Percentiles rank a stretch among this genome's conserved stretches.
phyloP scores from a whole-genome alignment of 2,888 invertebrate genomes.

The Cancer borealis region DNA sequence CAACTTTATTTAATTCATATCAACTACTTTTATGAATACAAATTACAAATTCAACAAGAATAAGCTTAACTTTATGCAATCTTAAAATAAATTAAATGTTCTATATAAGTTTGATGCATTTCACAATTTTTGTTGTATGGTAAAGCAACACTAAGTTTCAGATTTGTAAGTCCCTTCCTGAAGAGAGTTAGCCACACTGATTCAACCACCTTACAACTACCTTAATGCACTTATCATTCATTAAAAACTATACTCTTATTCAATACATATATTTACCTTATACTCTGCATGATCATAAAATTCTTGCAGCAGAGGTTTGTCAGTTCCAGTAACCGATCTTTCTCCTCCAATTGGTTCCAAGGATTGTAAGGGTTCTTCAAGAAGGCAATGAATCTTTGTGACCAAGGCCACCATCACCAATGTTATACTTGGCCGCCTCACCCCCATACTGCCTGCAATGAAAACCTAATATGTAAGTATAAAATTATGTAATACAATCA shows the following conservation, averaged over 20 bases:
- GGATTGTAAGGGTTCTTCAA: neutral
- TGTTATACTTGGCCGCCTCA: neutral
- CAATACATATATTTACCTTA: neutral
- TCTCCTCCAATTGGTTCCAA: neutral
- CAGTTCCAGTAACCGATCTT: neutral
- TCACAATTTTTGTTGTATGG: no score
- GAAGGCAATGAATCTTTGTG: neutral
- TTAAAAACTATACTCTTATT: neutral
- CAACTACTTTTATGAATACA: no score
- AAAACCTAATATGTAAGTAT: no score
- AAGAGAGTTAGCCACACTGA: no score
- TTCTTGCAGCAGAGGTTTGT: neutral
- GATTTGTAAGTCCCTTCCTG: no score
- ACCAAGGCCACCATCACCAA: neutral
- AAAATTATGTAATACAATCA: neutral
- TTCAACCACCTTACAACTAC: no score
- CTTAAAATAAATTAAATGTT: no score
- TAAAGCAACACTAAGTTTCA: no score
- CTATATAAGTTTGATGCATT: no score
- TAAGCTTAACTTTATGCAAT: no score
- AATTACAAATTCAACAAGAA: no score
- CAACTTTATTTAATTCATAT: no score
- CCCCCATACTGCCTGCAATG: conserved; percentile 18
- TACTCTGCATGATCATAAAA: conserved; percentile 34
- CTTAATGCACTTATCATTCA: neutral